phyloP scores from a whole-genome alignment of 2,888 invertebrate genomes.

The Drosophila infuscata region DNA sequence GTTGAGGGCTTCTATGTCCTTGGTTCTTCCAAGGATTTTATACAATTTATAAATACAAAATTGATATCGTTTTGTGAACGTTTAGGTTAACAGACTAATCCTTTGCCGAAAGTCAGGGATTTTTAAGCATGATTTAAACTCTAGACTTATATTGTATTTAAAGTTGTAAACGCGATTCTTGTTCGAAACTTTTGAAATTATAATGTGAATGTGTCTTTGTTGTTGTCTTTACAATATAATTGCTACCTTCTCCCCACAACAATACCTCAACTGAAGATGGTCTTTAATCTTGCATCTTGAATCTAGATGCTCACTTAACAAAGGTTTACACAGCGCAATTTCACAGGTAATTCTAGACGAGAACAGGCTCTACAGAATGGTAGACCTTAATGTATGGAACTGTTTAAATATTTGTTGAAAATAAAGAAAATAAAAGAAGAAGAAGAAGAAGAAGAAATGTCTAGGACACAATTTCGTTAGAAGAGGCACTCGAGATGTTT shows the following conservation, averaged over 20 bases:
- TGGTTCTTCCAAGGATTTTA: no score
- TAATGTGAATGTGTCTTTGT: neutral
- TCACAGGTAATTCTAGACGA: slow-evolving; percentile 19
- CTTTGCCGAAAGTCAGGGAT: neutral
- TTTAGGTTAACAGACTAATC: neutral
- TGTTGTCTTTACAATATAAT: slow-evolving; percentile 2
- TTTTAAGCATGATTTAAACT: neutral
- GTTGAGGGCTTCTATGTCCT: no score
- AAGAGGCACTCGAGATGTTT: slow-evolving; percentile 45
- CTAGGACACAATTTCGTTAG: slow-evolving; percentile 32
- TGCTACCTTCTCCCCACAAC: neutral
- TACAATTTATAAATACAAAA: neutral
- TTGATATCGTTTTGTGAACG: neutral
- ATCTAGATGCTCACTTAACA: slow-evolving; percentile 13
- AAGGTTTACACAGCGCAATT: slow-evolving; percentile 1
- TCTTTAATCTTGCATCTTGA: neutral
- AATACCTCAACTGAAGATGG: neutral
- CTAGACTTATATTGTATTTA: neutral
- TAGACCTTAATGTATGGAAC: neutral
- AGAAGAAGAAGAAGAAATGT: slow-evolving; percentile 7
- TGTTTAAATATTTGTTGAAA: slow-evolving; percentile 21
- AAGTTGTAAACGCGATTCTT: neutral
- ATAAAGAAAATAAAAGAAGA: no score
- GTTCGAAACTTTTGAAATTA: neutral
- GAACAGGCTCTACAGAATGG: neutral